These are phyloP conservation scores for Tenodera sinensis DNA, from an alignment of 2,888 invertebrate species.

Conservation along the genomic window DNA sequence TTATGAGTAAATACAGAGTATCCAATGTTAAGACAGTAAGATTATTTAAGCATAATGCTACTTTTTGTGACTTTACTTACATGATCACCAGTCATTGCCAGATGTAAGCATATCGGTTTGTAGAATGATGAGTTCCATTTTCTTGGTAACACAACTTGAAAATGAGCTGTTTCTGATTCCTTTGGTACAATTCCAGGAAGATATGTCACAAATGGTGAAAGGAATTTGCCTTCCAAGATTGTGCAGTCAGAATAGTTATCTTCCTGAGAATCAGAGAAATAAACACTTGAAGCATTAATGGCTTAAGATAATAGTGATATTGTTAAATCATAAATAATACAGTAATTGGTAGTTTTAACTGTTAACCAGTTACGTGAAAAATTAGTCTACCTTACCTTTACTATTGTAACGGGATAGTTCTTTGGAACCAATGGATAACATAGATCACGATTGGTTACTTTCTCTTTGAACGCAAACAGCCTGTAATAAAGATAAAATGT, in stretches of 20 bases:
- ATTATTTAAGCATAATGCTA: too few species aligned
- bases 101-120: conserved; percentile 86
- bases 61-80: conserved; percentile 52
- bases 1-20: too few species aligned
- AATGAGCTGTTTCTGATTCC: conserved; percentile 78
- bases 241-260: conserved; percentile 69
- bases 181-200: conserved; percentile 84
- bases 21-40: too few species aligned
- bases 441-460: conserved; percentile 75
- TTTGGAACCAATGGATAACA: conserved; percentile 77
- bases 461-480: conserved; percentile 86
- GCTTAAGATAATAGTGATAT: background rate
- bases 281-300: background rate
- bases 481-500: conserved; percentile 53
- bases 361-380: background rate
- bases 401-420: conserved; percentile 82
- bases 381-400: conserved; percentile 60
- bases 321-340: background rate
- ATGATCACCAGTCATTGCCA: conserved; percentile 98
- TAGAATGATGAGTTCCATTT: conserved; percentile 67
- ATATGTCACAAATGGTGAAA: conserved; percentile 75
- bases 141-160: conserved; percentile 76
- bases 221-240: conserved; percentile 82
- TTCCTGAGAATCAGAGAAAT: conserved; percentile 51
- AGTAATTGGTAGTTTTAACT: background rate